phyloP scores from a whole-genome alignment of 1,140 invertebrate genomes.

The Ylistrum balloti region DNA sequence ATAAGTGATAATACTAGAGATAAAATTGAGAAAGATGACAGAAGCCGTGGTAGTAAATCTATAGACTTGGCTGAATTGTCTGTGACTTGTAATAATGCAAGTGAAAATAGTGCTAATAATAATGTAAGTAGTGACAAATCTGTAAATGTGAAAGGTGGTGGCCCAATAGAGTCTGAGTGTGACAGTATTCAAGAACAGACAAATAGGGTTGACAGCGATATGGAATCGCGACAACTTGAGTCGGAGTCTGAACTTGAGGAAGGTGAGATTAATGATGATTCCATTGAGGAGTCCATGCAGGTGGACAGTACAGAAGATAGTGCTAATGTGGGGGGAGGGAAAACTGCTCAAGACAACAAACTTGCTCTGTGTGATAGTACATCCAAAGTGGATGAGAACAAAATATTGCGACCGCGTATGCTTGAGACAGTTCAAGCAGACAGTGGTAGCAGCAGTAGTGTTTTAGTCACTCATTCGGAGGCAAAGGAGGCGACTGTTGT shows the following conservation, averaged over 20 bases:
- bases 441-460: slow-evolving; percentile 7
- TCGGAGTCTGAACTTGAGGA: slow-evolving; percentile 45
- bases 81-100: slow-evolving; percentile 41
- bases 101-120: slow-evolving; percentile 47
- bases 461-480: not conserved
- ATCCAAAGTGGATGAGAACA: slow-evolving; percentile 52
- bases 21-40: not conserved
- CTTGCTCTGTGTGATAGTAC: slow-evolving; percentile 56
- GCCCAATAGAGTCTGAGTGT: slow-evolving; percentile 42
- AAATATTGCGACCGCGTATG: not conserved
- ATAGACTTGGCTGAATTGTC: not conserved
- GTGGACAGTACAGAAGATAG: slow-evolving; percentile 59
- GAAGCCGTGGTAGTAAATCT: not conserved
- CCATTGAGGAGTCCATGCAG: slow-evolving; percentile 46
- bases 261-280: slow-evolving; percentile 44
- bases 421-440: slow-evolving; percentile 36
- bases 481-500: slow-evolving; percentile 48
- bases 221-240: not conserved
- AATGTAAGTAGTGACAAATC: slow-evolving; percentile 1
- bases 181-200: slow-evolving; percentile 51
- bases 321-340: slow-evolving; percentile 41
- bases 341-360: slow-evolving; percentile 45
- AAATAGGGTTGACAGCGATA: not conserved
- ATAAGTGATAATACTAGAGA: not conserved
- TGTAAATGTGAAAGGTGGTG: not conserved